Evolutionary conservation across 2,888 invertebrate species (phyloP), one percentile per base, ranked within the genome.

Genomic region (Sialis fuliginosa): DNA sequence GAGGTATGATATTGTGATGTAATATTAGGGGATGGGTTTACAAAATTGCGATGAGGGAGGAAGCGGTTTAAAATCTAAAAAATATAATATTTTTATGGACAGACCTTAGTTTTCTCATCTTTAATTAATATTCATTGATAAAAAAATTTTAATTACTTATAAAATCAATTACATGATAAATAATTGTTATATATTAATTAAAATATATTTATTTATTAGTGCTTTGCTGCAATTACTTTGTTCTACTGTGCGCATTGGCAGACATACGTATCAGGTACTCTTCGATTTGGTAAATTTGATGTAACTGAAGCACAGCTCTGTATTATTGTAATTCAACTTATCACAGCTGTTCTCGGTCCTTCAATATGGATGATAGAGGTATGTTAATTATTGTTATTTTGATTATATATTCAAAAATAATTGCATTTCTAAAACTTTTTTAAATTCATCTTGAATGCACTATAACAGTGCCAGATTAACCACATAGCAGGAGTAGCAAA

Each of bases 241-340:
- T 99, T 97, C 71, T 99, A 98, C 68, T 90, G 90, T 66, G 97
- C 98, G 13, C 98, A 99, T 67, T 99, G 98, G 98, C 96, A 97
- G 64, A 95, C 97, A 0, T 99, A 98, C 67, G 96, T 97, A 39
- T 95, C 97, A 51, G 97, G 92, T 42, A 90, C 89, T 31, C 70
- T 92, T 55, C 76, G 81, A 56, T 89, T 93, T 69, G 92, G 92
- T 45, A 81, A 77, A 65, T 73, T 98, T 55, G 98, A 98, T 72
- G 98, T 98, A 33, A 98, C 97, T 0, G 98, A 98, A 70, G 96
- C 95, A 6, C 98, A 98, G 68, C 84, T 90, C 65, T 80, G 84
- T 44, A 91, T 97, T 55, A 96, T 97, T 54, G 65, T 66, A 44
- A 85, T 96, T 56, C 90, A 96, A 60, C 59, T 93, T 48, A 66